Evolutionary conservation across 2,797 vertebrate genomes (phyloP).

Genomic region (Chrysocyon brachyurus): DNA sequence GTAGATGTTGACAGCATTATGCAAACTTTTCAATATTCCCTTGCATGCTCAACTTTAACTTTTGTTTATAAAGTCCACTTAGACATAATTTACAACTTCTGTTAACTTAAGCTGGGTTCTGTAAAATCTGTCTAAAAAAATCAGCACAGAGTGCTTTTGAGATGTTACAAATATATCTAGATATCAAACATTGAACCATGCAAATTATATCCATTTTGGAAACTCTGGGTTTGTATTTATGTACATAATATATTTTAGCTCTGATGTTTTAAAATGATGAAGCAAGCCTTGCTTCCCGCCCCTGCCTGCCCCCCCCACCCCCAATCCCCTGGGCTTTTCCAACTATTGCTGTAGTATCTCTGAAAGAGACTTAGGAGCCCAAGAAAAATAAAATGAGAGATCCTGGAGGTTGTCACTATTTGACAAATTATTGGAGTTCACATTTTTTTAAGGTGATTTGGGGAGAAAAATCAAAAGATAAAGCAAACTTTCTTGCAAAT

Average conservation of each 20-base stretch:
- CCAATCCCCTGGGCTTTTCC: conserved; percentile 12
- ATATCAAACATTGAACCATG: conserved; percentile 72
- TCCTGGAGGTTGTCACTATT: conserved; percentile 53
- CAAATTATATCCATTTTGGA: conserved; percentile 77
- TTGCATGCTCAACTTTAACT: conserved; percentile 82
- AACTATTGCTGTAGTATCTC: conserved; percentile 51
- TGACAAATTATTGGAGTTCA: conserved; percentile 31
- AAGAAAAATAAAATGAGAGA: conserved; percentile 54
- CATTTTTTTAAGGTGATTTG: conserved; percentile 15
- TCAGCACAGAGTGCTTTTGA: conserved; percentile 75
- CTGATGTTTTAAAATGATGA: conserved; percentile 77
- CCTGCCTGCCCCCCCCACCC: neutral
- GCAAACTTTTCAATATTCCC: conserved; percentile 84
- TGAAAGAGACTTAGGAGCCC: conserved; percentile 55
- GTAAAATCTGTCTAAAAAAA: conserved; percentile 85
- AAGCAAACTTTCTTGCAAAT: conserved; percentile 54
- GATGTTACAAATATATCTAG: conserved; percentile 82
- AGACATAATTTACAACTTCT: conserved; percentile 86
- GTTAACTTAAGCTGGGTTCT: conserved; percentile 84
- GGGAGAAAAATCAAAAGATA: neutral
- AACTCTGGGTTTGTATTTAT: conserved; percentile 79
- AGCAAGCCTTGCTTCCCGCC: neutral
- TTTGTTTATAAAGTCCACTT: conserved; percentile 86
- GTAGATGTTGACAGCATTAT: conserved; percentile 82
- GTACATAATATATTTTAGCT: conserved; percentile 70